Evolutionary conservation across 2,113 vertebrate genomes (phyloP), one percentile per base, ranked within the genome.

Genomic region (Propithecus coquereli): DNA sequence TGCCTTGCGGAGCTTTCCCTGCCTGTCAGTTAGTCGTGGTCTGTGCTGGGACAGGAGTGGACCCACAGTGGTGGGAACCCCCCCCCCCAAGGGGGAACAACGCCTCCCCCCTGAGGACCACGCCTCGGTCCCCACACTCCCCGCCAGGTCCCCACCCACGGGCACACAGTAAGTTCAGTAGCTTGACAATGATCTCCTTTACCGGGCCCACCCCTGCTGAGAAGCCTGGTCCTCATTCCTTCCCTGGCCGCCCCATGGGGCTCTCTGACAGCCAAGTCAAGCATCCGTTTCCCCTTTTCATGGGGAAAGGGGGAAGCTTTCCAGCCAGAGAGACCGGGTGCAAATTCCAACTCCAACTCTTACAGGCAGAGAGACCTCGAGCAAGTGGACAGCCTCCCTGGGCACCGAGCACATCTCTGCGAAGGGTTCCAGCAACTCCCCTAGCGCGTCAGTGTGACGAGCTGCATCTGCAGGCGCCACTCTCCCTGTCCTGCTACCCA

Each of bases 391-490:
- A 32, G 11, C 12, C 47, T 76, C 11, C 23, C 47, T 11, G 27
- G 40, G 22, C 0, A 3, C 30, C 54, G 4, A 4, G 37, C 6
- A 6, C 17, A 1, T 63, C 61, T 63, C 20, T 30, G 37, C 1
- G 6, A 2, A 61, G 14, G 6, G 6, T 17, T 63, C 80, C 3
- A 30, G 47, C 7, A 30, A 25, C 43, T 70, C 18, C 37, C 25
- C 47, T 5, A 20, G 1, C 5, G 16, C 22, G 27, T 6, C 45
- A n/a, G 17, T 17, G 1, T 27, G n/a, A 47, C 20, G 52, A 43
- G 20, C 17, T 5, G 37, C 0, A 0, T 3, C 23, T 50, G 5
- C 0, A 63, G 65, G 0, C 7, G 30, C 13, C 0, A 0, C 3
- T 68, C 27, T 74, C 18, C 5, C 3, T 40, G 89, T 87, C 68